Conservation (phyloP, 2,888 invertebrate genomes). For the Myopa testacea region DNA sequence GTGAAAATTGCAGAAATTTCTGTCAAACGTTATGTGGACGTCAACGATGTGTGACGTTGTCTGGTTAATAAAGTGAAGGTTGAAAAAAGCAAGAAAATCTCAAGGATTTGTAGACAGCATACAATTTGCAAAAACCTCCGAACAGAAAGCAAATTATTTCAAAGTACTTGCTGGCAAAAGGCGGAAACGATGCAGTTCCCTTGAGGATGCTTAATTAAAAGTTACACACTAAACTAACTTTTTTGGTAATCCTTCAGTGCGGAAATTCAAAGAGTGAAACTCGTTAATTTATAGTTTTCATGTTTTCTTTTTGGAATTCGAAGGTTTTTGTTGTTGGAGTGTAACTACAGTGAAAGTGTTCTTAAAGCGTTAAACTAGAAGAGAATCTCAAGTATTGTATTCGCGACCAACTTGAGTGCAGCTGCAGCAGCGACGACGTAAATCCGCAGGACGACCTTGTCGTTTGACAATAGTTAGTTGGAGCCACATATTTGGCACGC, state of each 20-base stretch:
- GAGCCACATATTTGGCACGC: constrained; percentile 15
- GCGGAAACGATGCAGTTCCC: no score
- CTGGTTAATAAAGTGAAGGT: background rate
- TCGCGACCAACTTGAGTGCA: background rate
- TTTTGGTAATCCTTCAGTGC: background rate
- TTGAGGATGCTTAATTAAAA: background rate
- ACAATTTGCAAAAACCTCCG: no score
- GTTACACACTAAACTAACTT: background rate
- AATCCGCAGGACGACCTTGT: constrained; percentile 9
- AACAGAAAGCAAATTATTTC: no score
- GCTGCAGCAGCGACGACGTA: background rate
- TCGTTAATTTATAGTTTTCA: background rate
- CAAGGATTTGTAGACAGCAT: no score
- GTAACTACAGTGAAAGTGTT: constrained; percentile 25
- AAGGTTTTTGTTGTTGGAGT: constrained; percentile 5
- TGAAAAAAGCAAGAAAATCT: constrained; percentile 1
- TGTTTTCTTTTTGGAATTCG: constrained; percentile 1
- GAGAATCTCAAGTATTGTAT: background rate
- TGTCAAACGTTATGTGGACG: constrained; percentile 32
- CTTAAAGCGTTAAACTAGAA: constrained; percentile 3
- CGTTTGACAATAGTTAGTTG: background rate
- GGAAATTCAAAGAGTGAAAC: constrained; percentile 11
- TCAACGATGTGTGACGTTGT: constrained; percentile 5
- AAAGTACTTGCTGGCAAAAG: no score
- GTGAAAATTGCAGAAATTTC: constrained; percentile 16